Evolutionary conservation across 2,113 vertebrate genomes (phyloP), one percentile per base, ranked within the genome.

Genomic region (Eupsittula cactorum): DNA sequence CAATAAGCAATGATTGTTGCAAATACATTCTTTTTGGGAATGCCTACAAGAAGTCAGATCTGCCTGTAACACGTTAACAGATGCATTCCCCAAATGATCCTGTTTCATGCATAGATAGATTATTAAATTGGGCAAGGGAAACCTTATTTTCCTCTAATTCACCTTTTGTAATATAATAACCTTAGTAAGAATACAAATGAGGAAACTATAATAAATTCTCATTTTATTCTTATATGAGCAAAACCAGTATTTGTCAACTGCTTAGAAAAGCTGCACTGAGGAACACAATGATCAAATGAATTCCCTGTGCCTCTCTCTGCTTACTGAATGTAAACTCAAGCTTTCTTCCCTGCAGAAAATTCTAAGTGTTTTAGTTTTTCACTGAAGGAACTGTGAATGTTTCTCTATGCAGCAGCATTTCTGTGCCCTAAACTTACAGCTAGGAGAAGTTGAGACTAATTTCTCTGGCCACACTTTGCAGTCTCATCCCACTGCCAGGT

Each of bases 401-500:
- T 23, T 63, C 29, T 52, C 29, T 37, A 0, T 2, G 18, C 13
- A 6, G 5, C 8, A 6, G 27, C 37, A 65, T 27, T 71, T 80
- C 44, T 42, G 5, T 53, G 75, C 16, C 31, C 25, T 35, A 41
- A 25, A 18, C 15, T 68, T 25, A 12, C 39, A 31, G 14, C 65
- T 23, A 9, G 44, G 33, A 60, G 29, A 55, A 28, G 28, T 14
- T 2, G 2, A 55, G 47, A 23, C 28, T 31, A 4, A 24, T 50
- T 68, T 74, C 41, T 11, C 35, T 4, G 10, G 31, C 23, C 21
- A 3, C 2, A 1, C 29, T 46, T 41, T 5, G 27, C 71, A 17
- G 2, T 7, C 39, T 33, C 4, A 0, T 46, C 64, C 29, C 41
- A 17, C 46, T 1, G 3, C 6, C 0, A 3, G 1, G 0, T 8